phyloP scores from a whole-genome alignment of 1,140 invertebrate genomes.

The Drosophila hydei region DNA sequence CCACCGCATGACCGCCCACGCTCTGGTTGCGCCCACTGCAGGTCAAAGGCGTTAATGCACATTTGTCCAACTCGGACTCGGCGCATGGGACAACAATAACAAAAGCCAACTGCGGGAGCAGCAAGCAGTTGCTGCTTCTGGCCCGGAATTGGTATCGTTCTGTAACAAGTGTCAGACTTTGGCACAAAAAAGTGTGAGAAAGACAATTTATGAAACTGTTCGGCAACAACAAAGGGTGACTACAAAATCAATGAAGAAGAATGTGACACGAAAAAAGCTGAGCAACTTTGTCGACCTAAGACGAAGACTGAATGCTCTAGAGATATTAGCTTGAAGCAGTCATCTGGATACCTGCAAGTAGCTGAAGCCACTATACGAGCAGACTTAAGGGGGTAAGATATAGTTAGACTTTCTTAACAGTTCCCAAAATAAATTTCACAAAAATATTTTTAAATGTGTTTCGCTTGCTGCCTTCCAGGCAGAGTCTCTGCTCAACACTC shows the following conservation, averaged over 20 bases:
- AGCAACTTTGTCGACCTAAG: neutral
- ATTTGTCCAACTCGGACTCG: slow-evolving; percentile 58
- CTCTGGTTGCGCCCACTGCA: slow-evolving; percentile 46
- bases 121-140: slow-evolving; percentile 19
- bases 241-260: slow-evolving; percentile 74
- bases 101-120: neutral
- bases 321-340: too few relatives aligned
- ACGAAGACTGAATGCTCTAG: slow-evolving; percentile 12
- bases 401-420: too few relatives aligned
- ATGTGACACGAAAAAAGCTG: slow-evolving; percentile 46
- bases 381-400: too few relatives aligned
- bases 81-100: slow-evolving; percentile 17
- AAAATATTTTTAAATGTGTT: too few relatives aligned
- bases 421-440: too few relatives aligned
- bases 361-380: too few relatives aligned
- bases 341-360: too few relatives aligned
- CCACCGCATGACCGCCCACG: slow-evolving; percentile 3
- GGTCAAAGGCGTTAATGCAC: slow-evolving; percentile 81
- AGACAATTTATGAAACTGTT: slow-evolving; percentile 75
- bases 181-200: slow-evolving; percentile 33
- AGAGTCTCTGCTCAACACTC: neutral
- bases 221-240: slow-evolving; percentile 16
- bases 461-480: too few relatives aligned
- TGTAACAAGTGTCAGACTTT: slow-evolving; percentile 71
- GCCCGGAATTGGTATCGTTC: slow-evolving; percentile 42